phyloP scores from a whole-genome alignment of 2,797 vertebrate genomes.

The Anguilla megastoma region DNA sequence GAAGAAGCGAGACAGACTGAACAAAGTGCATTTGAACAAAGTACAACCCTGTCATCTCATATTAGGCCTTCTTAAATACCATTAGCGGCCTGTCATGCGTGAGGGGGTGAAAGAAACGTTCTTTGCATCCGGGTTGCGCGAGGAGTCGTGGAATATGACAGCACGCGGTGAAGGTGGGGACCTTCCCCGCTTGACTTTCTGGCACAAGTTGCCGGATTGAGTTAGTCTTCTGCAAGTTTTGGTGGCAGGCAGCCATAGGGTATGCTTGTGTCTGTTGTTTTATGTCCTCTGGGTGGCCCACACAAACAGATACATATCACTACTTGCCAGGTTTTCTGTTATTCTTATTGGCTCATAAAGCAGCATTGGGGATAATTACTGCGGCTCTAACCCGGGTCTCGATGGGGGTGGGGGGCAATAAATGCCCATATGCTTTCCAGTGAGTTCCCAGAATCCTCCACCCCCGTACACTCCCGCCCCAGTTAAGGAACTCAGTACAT shows the following conservation, averaged over 20 bases:
- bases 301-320: constrained; percentile 32
- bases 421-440: constrained; percentile 51
- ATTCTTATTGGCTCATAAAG: constrained; percentile 55
- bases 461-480: not conserved
- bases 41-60: constrained; percentile 1
- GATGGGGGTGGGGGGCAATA: constrained; percentile 42
- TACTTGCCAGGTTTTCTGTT: constrained; percentile 47
- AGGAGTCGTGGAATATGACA: not conserved
- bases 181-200: not conserved
- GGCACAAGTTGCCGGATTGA: not conserved
- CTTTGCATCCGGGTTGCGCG: not conserved
- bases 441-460: constrained; percentile 29
- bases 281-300: constrained; percentile 22
- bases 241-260: not conserved
- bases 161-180: not conserved
- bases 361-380: constrained; percentile 54
- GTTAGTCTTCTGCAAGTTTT: not conserved
- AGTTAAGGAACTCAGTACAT: not conserved
- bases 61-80: constrained; percentile 13
- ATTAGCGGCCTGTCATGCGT: not conserved
- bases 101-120: not conserved
- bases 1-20: constrained; percentile 2
- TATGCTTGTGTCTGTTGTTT: constrained; percentile 30
- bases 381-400: constrained; percentile 54
- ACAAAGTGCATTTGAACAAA: constrained; percentile 20